Percentiles rank a stretch among this genome's conserved stretches.
Evolutionary conservation across 2,797 vertebrate species (phyloP).

Genomic region (Cynopterus sphinx): DNA sequence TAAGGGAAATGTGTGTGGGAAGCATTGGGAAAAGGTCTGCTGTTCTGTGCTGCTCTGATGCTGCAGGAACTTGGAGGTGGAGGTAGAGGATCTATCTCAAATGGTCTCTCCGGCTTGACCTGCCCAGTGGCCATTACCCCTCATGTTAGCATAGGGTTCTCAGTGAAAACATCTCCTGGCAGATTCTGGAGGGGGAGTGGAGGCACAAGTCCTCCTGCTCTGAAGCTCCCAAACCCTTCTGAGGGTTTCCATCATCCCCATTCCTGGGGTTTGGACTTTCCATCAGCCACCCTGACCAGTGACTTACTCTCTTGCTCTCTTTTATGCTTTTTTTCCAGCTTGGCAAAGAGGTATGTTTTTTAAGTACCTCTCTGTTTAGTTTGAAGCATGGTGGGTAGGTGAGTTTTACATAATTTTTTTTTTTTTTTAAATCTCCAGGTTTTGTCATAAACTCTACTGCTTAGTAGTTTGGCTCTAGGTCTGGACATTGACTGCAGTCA

Average conservation of each 20-base stretch:
- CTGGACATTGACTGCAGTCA: not conserved
- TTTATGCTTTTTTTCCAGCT: not conserved
- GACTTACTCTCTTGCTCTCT: not conserved
- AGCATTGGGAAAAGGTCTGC: not conserved
- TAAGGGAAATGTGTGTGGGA: fast-evolving
- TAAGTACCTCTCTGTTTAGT: not conserved
- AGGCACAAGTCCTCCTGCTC: not conserved
- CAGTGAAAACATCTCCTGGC: not conserved
- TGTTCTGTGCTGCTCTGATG: not conserved
- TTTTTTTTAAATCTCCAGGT: constrained; percentile 15
- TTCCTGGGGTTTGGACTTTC: not conserved
- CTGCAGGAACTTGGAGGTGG: not conserved
- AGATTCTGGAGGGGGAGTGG: not conserved
- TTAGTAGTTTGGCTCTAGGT: not conserved
- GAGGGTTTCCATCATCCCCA: not conserved
- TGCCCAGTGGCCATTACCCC: not conserved
- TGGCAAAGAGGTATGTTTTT: not conserved
- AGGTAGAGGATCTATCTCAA: not conserved
- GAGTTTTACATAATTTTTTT: not conserved
- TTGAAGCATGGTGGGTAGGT: not conserved
- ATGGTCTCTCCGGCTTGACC: not conserved
- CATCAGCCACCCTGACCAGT: not conserved
- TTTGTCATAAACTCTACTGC: not conserved
- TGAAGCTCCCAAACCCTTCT: not conserved
- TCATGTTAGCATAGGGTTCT: not conserved